A percentile compares a stretch with the other conserved stretches of the same genome.
phyloP scores from a whole-genome alignment of 2,113 vertebrate genomes.

The Brachirus orientalis region DNA sequence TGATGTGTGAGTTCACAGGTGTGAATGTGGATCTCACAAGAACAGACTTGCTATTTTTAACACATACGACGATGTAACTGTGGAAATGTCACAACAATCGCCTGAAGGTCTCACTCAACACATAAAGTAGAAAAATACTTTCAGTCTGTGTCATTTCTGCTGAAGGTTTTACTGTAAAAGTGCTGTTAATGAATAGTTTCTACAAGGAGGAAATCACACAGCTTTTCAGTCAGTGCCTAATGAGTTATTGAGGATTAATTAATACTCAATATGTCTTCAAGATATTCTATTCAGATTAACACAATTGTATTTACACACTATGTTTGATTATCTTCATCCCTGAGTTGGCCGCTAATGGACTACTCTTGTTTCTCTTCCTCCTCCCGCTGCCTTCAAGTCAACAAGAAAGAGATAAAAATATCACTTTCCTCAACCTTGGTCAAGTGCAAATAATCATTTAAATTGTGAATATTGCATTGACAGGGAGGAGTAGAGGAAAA shows the following conservation, averaged over 20 bases:
- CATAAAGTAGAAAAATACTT: too few relatives aligned
- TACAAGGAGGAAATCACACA: slow-evolving; percentile 24
- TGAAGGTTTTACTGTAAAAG: slow-evolving; percentile 17
- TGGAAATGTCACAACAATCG: neutral
- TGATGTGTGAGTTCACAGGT: too few relatives aligned
- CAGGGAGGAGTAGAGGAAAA: slow-evolving; percentile 27
- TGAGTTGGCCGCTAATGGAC: slow-evolving; percentile 17
- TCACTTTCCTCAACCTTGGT: slow-evolving; percentile 28
- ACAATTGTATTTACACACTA: slow-evolving; percentile 56
- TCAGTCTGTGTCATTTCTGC: neutral
- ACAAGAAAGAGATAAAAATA: neutral
- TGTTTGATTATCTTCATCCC: slow-evolving; percentile 47
- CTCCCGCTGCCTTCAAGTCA: slow-evolving; percentile 23
- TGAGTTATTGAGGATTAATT: slow-evolving; percentile 68
- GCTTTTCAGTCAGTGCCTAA: slow-evolving; percentile 41
- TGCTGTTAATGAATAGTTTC: slow-evolving; percentile 50
- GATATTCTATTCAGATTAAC: slow-evolving; percentile 47
- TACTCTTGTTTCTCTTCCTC: slow-evolving; percentile 18
- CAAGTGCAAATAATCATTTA: slow-evolving; percentile 58
- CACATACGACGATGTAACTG: neutral
- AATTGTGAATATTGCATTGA: slow-evolving; percentile 33
- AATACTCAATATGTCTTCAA: slow-evolving; percentile 36
- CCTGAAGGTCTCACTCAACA: neutral
- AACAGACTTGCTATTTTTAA: neutral
- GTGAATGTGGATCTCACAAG: too few relatives aligned